Evolutionary conservation across 2,113 vertebrate genomes (phyloP).

Genomic region (Eulacestoma nigropectus): DNA sequence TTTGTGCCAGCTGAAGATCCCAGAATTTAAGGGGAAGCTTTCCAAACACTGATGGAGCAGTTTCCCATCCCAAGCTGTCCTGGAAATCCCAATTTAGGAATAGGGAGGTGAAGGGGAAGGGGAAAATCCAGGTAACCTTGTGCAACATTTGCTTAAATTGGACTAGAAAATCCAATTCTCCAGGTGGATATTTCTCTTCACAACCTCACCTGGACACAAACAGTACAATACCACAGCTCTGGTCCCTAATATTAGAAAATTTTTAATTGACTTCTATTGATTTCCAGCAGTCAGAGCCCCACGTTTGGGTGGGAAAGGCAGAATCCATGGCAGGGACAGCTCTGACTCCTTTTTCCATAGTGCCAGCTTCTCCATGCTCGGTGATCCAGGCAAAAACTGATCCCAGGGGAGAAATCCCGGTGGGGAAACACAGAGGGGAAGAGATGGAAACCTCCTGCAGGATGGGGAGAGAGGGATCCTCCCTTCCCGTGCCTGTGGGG

Average conservation of each 20-base stretch:
- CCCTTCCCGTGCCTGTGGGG: neutral
- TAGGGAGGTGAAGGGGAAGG: neutral
- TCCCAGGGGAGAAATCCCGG: neutral
- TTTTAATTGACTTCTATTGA: too few relatives aligned
- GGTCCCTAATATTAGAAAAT: neutral
- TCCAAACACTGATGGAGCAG: too few relatives aligned
- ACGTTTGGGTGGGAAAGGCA: neutral
- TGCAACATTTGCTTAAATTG: neutral
- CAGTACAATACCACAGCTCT: neutral
- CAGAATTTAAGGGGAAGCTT: neutral
- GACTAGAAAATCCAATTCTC: neutral
- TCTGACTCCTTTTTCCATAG: neutral
- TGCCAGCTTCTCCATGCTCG: neutral
- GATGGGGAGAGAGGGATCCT: neutral
- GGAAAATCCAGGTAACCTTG: neutral
- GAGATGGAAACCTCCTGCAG: neutral
- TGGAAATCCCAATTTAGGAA: neutral
- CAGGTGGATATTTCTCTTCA: neutral
- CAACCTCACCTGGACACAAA: neutral
- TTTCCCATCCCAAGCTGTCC: neutral
- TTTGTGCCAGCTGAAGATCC: neutral
- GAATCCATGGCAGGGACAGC: neutral
- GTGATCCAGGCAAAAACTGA: neutral
- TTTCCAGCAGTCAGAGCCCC: neutral
- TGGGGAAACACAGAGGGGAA: neutral